phyloP scores from a whole-genome alignment of 2,113 vertebrate species.

The Zosterops pallidus region DNA sequence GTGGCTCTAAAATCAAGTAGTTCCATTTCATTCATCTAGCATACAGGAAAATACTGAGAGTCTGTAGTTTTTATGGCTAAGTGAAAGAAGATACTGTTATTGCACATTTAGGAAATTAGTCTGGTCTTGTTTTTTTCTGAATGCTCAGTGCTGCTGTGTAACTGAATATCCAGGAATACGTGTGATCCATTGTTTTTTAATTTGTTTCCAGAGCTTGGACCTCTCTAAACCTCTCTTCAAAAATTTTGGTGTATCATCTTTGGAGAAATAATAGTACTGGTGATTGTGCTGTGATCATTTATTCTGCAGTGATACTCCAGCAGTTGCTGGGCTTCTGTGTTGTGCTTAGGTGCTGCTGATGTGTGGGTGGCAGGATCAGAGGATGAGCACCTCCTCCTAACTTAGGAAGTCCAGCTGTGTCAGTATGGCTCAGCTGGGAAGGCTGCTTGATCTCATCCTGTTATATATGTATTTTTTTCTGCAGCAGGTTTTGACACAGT shows the following conservation, averaged over 20 bases:
- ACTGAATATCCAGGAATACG: background rate
- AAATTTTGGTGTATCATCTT: background rate
- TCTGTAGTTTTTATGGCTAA: background rate
- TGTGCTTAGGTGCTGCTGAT: background rate
- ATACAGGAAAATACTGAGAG: background rate
- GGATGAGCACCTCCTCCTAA: background rate
- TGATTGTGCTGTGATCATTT: background rate
- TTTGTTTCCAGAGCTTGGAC: background rate
- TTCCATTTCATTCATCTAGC: background rate
- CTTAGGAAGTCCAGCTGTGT: background rate
- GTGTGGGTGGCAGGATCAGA: background rate
- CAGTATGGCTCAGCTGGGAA: background rate
- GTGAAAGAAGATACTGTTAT: background rate
- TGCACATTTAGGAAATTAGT: background rate
- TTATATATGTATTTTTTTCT: background rate
- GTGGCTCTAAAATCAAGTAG: background rate
- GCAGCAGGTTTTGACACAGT: background rate
- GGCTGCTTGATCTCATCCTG: background rate
- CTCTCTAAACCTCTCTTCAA: background rate
- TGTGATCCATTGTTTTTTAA: background rate
- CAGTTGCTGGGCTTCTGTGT: fast-evolving
- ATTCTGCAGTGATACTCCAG: background rate
- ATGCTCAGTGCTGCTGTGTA: background rate
- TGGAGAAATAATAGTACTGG: background rate
- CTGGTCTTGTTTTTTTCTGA: background rate